A percentile compares a stretch with the other conserved stretches of the same genome.
Conservation (phyloP, 2,797 vertebrate species). For the Prunella strophiata region DNA sequence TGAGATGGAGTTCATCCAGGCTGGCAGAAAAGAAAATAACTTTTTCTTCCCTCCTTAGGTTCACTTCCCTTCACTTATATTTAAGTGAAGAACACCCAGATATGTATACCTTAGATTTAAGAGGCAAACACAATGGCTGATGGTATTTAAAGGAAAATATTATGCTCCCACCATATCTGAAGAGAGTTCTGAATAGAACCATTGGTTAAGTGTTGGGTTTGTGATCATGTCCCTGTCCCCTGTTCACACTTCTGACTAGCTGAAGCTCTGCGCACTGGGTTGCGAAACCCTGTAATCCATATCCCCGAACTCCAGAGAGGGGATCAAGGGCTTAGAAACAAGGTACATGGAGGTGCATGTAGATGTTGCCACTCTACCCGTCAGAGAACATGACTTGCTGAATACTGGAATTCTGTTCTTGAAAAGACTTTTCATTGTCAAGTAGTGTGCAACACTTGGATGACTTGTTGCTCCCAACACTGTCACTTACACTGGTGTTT, state of each 20-base stretch:
- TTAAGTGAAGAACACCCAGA: neutral
- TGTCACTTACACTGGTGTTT: neutral
- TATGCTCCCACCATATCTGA: neutral
- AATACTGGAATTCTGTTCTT: neutral
- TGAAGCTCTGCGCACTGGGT: neutral
- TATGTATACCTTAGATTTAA: neutral
- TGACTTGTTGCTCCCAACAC: neutral
- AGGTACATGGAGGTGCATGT: accelerated
- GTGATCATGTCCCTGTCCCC: accelerated
- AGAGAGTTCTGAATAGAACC: neutral
- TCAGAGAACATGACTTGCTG: neutral
- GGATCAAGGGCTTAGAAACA: neutral
- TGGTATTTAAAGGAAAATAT: neutral
- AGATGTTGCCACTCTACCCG: neutral
- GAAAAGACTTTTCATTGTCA: neutral
- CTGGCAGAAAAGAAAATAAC: neutral
- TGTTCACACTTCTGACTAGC: neutral
- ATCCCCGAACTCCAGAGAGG: neutral
- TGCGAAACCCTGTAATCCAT: neutral
- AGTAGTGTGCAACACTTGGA: neutral
- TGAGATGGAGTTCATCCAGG: neutral
- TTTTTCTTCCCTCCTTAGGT: neutral
- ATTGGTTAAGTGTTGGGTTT: neutral
- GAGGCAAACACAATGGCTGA: neutral
- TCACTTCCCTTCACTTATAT: neutral